These are phyloP conservation scores for Diplolepis rosae DNA, from an alignment of 2,888 invertebrate genomes.

Conservation along the genomic window DNA sequence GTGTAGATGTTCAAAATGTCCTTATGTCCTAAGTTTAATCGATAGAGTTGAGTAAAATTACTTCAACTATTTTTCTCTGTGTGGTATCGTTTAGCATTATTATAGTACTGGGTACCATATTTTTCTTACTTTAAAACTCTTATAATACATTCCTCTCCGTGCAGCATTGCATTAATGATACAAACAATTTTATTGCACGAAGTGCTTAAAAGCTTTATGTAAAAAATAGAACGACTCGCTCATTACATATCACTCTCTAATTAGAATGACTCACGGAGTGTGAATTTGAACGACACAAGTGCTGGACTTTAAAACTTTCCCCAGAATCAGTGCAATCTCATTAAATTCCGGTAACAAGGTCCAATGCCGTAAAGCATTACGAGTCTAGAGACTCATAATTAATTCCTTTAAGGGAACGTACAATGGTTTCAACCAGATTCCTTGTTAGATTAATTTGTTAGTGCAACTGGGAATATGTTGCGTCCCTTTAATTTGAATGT, in stretches of 20 bases:
- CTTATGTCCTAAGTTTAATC: no score
- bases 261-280: not conserved
- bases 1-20: no score
- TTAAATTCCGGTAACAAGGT: constrained; percentile 28
- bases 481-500: no score
- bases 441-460: constrained; percentile 24
- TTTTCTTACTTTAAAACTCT: no score
- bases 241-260: not conserved
- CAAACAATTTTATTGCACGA: not conserved
- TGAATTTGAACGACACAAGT: not conserved
- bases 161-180: no score
- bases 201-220: not conserved
- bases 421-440: constrained; percentile 23
- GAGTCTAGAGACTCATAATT: constrained; percentile 3
- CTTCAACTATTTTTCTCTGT: no score
- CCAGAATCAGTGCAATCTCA: constrained; percentile 13
- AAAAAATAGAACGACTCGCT: not conserved
- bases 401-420: constrained; percentile 8
- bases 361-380: not conserved
- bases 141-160: no score
- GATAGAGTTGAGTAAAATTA: no score
- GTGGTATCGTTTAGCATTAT: no score
- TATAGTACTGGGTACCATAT: no score
- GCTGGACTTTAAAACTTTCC: constrained; percentile 9
- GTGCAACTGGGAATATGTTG: no score